A percentile compares a stretch with the other conserved stretches of the same genome.
Evolutionary conservation across 2,888 invertebrate species (phyloP).

Genomic region (Leucoma salicis): DNA sequence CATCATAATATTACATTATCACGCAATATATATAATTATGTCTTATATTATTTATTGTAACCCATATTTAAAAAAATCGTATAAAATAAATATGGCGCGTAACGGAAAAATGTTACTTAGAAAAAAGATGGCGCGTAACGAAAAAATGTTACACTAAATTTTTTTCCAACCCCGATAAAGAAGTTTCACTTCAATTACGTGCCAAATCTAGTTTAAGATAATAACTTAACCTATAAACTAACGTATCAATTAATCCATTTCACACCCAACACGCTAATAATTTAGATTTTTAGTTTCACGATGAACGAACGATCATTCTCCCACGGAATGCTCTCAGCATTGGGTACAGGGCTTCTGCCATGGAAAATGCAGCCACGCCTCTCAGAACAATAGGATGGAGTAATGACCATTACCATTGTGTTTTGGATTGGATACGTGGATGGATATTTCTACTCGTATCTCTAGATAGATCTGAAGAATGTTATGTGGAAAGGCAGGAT

Average conservation of each 20-base stretch:
- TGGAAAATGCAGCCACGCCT: slow-evolving; percentile 57
- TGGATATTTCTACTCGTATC: slow-evolving; percentile 5
- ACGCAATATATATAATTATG: too few species aligned
- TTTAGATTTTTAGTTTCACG: too few species aligned
- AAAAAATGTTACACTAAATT: too few species aligned
- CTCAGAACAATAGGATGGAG: slow-evolving; percentile 55
- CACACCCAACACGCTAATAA: too few species aligned
- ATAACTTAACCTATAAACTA: background rate
- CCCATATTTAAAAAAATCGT: too few species aligned
- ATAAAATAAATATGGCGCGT: too few species aligned
- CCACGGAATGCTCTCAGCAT: slow-evolving; percentile 40
- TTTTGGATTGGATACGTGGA: slow-evolving; percentile 34
- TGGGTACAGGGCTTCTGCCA: slow-evolving; percentile 34
- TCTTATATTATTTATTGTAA: too few species aligned
- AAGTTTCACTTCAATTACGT: too few species aligned
- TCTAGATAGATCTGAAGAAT: slow-evolving; percentile 14
- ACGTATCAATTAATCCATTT: slow-evolving; percentile 5
- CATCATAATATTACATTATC: too few species aligned
- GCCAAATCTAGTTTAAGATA: background rate
- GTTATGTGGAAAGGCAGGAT: slow-evolving; percentile 30
- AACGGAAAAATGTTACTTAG: too few species aligned
- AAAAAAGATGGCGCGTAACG: too few species aligned
- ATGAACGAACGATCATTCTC: slow-evolving; percentile 48
- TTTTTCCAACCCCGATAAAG: too few species aligned
- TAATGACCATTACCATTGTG: slow-evolving; percentile 57